Conservation (phyloP, 2,113 vertebrate genomes). For the Oophaga pumilio region DNA sequence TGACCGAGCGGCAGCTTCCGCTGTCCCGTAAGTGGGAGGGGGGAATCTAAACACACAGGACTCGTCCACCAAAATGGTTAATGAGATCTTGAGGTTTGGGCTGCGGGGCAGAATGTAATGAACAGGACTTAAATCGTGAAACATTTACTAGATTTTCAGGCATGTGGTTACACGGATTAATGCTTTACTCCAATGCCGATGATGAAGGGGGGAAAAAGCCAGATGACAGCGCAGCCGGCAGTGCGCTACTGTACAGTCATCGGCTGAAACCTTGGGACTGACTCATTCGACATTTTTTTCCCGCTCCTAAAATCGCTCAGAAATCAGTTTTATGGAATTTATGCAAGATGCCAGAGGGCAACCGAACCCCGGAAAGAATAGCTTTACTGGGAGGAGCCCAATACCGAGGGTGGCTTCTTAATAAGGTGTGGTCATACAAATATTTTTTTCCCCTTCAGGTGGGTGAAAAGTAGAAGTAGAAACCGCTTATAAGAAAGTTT, state of each 20-base stretch:
- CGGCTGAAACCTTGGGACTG: not conserved
- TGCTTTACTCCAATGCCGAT: not conserved
- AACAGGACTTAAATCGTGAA: conserved; percentile 27
- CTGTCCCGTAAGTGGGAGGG: conserved; percentile 31
- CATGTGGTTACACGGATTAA: conserved; percentile 35
- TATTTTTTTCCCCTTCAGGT: too few species aligned
- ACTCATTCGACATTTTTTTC: not conserved
- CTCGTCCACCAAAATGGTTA: conserved; percentile 17
- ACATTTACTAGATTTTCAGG: conserved; percentile 23
- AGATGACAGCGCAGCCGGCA: not conserved
- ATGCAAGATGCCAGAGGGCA: too few species aligned
- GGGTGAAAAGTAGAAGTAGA: too few species aligned
- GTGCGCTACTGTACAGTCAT: not conserved
- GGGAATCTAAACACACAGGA: not conserved
- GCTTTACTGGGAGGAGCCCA: too few species aligned
- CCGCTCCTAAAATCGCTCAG: too few species aligned
- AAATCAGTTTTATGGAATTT: too few species aligned
- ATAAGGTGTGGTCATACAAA: too few species aligned
- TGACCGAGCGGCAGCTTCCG: not conserved
- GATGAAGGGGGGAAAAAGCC: not conserved
- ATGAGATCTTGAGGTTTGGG: conserved; percentile 33
- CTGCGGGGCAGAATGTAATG: not conserved
- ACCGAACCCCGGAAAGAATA: too few species aligned
- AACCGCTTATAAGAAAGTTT: too few species aligned
- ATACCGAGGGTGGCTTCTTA: too few species aligned